Conservation (phyloP, 2,113 vertebrate species). For the Rhagologus leucostigma region DNA sequence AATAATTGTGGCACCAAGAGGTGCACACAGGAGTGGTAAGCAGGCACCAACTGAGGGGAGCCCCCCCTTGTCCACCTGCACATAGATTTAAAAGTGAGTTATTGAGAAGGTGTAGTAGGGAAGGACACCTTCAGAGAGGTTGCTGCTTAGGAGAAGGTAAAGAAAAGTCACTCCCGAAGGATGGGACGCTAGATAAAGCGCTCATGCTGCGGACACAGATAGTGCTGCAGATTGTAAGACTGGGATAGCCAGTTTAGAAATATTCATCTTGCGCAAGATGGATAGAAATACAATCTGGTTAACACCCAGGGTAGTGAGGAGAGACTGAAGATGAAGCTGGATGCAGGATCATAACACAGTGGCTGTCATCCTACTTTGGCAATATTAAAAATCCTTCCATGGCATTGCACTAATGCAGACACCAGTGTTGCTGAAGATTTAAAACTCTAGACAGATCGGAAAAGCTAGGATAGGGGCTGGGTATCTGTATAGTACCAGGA, state of each 20-base stretch:
- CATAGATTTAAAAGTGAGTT: neutral
- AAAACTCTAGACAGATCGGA: neutral
- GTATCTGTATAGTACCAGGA: neutral
- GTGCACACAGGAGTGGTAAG: neutral
- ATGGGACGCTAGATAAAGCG: constrained; percentile 52
- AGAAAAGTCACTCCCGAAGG: constrained; percentile 23
- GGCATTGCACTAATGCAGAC: neutral
- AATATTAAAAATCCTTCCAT: constrained; percentile 9
- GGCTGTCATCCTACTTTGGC: constrained; percentile 7
- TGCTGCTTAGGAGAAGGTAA: constrained; percentile 5
- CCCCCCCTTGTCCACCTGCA: neutral
- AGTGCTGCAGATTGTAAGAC: constrained; percentile 51
- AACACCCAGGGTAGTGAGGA: constrained; percentile 64
- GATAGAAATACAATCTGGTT: constrained; percentile 72
- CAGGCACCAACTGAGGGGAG: neutral
- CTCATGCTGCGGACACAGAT: constrained; percentile 52
- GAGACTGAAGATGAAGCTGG: constrained; percentile 52
- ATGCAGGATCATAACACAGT: constrained; percentile 30
- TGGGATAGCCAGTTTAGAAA: constrained; percentile 58
- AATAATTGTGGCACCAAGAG: neutral
- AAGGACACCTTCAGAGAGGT: neutral
- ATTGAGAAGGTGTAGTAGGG: neutral
- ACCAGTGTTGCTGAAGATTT: neutral
- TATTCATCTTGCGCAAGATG: constrained; percentile 41
- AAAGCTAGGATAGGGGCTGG: neutral